Evolutionary conservation across 2,888 invertebrate species (phyloP).

Genomic region (Mythimna impura): DNA sequence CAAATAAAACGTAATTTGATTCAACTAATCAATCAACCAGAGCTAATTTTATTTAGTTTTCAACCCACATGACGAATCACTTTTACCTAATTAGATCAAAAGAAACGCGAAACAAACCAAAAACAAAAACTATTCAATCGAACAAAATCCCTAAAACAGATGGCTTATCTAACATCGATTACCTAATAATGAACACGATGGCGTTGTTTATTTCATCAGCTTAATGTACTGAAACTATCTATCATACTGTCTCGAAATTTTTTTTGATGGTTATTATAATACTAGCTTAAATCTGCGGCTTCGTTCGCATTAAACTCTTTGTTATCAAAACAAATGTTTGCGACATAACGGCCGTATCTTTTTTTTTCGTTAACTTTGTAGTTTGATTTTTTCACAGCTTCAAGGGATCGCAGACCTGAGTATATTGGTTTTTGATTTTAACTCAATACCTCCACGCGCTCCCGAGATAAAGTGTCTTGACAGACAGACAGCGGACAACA

Average conservation of each 20-base stretch:
- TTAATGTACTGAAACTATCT: background rate
- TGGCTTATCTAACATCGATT: conserved; percentile 44
- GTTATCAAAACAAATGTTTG: too few species aligned
- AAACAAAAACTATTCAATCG: conserved; percentile 39
- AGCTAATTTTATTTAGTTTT: background rate
- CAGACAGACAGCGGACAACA: too few species aligned
- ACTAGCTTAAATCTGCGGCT: background rate
- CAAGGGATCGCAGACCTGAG: too few species aligned
- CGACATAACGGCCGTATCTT: too few species aligned
- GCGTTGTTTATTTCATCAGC: conserved; percentile 20
- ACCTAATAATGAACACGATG: conserved; percentile 37
- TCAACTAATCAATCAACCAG: background rate
- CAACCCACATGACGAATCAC: conserved; percentile 6
- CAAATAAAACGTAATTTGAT: background rate
- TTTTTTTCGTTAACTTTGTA: too few species aligned
- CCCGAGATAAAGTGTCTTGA: too few species aligned
- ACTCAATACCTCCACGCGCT: too few species aligned
- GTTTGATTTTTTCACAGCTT: too few species aligned
- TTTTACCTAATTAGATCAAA: conserved; percentile 6
- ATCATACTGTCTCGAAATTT: conserved; percentile 14
- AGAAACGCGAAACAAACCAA: background rate
- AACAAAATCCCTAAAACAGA: conserved; percentile 22
- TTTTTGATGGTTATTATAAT: background rate
- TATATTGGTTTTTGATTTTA: too few species aligned
- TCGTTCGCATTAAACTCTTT: too few species aligned